phyloP scores from a whole-genome alignment of 2,888 invertebrate genomes.

The Junonia oenone region DNA sequence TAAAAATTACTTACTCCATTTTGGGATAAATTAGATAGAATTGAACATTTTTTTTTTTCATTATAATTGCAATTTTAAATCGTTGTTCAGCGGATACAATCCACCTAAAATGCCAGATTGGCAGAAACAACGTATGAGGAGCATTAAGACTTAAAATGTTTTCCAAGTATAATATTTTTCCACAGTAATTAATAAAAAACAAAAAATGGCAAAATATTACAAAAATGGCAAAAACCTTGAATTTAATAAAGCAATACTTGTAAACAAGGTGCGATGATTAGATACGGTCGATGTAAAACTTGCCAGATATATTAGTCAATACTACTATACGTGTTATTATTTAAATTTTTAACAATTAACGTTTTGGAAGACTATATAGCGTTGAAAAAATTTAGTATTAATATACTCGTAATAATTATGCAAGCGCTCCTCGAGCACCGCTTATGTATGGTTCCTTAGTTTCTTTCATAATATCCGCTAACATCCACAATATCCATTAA shows the following conservation, averaged over 20 bases:
- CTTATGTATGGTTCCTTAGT: no score
- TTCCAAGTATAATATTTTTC: background rate
- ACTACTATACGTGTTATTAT: slow-evolving; percentile 9
- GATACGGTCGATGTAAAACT: background rate
- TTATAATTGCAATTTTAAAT: no score
- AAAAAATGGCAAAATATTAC: background rate
- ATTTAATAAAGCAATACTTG: background rate
- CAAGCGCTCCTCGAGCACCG: no score
- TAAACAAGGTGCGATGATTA: slow-evolving; percentile 8
- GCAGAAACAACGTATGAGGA: no score
- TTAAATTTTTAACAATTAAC: slow-evolving; percentile 12
- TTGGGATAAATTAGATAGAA: no score
- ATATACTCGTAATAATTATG: background rate
- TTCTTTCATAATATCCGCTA: background rate
- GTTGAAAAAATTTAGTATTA: background rate
- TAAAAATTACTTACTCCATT: no score
- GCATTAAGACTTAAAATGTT: background rate
- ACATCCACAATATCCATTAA: no score
- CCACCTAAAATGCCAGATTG: no score
- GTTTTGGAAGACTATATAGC: background rate
- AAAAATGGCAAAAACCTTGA: background rate
- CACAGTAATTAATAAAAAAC: background rate
- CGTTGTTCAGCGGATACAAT: no score
- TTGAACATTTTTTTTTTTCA: no score
- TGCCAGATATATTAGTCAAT: slow-evolving; percentile 1